Conservation (phyloP, 1,140 invertebrate genomes). For the Leptinotarsa lineolata region DNA sequence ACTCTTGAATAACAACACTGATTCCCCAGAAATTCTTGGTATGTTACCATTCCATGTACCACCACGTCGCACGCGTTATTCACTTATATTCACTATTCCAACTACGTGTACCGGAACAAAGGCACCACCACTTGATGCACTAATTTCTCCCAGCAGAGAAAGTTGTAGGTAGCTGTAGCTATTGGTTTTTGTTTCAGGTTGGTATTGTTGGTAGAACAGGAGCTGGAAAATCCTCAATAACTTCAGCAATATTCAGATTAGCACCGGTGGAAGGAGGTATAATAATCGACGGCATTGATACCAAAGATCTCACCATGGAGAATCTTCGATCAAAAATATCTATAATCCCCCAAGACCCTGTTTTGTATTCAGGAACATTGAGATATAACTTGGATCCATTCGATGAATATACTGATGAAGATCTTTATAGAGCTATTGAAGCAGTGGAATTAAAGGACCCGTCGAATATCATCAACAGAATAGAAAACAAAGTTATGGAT, state of each 20-base stretch:
- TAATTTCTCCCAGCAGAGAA: too few species aligned
- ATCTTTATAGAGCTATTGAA: constrained; percentile 69
- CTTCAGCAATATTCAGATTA: constrained; percentile 74
- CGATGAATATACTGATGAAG: constrained; percentile 66
- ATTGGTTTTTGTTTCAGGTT: constrained; percentile 53
- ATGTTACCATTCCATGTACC: too few species aligned
- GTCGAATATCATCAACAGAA: constrained; percentile 56
- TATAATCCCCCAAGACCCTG: constrained; percentile 85
- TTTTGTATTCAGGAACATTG: constrained; percentile 78
- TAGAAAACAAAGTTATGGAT: constrained; percentile 64
- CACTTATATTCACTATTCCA: too few species aligned
- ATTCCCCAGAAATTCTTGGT: too few species aligned
- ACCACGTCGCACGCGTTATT: too few species aligned
- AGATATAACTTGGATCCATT: constrained; percentile 88
- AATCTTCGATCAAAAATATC: constrained; percentile 74
- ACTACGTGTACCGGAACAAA: too few species aligned
- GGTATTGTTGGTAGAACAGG: constrained; percentile 77
- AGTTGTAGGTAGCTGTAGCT: too few species aligned
- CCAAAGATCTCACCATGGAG: constrained; percentile 66
- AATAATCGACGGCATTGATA: constrained; percentile 73
- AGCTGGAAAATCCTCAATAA: constrained; percentile 83
- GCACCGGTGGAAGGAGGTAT: constrained; percentile 69
- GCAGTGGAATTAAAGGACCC: constrained; percentile 62
- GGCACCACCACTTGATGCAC: too few species aligned
- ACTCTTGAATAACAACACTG: too few species aligned